Base-by-base conservation (phyloP, 2,888 invertebrate genomes). In the Drosophila nr. perissopoda region DNA sequence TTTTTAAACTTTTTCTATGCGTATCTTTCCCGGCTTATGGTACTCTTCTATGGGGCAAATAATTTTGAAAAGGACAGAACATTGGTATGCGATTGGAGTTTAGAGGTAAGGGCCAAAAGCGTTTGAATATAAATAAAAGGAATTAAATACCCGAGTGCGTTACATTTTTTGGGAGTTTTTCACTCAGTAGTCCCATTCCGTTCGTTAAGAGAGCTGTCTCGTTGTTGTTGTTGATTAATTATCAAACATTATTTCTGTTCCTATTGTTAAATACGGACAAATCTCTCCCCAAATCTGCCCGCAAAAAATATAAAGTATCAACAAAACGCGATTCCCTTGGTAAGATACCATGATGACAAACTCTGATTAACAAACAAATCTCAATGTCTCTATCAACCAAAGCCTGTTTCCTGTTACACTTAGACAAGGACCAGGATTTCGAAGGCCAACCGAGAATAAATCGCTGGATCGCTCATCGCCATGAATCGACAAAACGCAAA, bases 201-300 rank as follows among this genome's bases (percentile, higher is more conserved):
- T 80, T 77, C 66, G 76, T 84, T 78, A 59, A 73, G 74, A 78
- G 63, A 87, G 66, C 76, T 78, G 83, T 76, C 76, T 83, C 58
- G 73, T 82, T 83, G 61, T 83, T 76, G 78, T 87, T 83, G 82
- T 87, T 83, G 65, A 78, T 84, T 81, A 87, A 73, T 87, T 84
- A 73, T 82, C 58, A 61, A 83, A 71, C 73, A 82, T 76, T 74
- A 80, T 84, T 83, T 75, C 73, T 78, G 85, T 84, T 78, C 69
- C 79, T 73, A 87, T 82, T 78, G 81, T 86, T 78, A 72, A 86
- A 80, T 70, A 74, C 77, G 83, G 86, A 83, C 74, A 83, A 57
- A 70, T 74, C 49, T 82, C 79, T 83, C 86, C 70, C 48, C 36
- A 74, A 78, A 75, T 70, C 78, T 69, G 67, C 51, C 60, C 73